These are phyloP conservation scores for Anniella stebbinsi DNA, from an alignment of 2,797 vertebrate species.

Conservation along the genomic window DNA sequence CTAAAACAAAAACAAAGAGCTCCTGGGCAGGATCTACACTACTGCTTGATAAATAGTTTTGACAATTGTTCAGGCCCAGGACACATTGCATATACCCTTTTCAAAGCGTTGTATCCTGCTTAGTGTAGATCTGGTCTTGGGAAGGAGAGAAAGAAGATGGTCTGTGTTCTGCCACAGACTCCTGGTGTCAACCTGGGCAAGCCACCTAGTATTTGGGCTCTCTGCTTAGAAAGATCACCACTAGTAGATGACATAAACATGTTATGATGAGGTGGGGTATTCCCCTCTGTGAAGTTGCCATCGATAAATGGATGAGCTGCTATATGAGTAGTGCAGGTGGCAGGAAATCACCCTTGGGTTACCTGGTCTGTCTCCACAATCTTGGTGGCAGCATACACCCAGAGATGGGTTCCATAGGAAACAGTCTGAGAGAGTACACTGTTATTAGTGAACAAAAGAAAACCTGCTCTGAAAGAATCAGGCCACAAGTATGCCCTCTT, in stretches of 20 bases:
- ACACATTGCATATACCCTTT: no score
- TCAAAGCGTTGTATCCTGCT: no score
- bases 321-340: not conserved
- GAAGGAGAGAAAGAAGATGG: not conserved
- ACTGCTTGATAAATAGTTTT: no score
- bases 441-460: constrained; percentile 9
- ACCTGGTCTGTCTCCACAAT: not conserved
- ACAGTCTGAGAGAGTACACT: not conserved
- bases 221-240: not conserved
- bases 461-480: constrained; percentile 14
- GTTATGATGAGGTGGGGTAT: not conserved
- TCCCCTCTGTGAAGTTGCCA: not conserved
- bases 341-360: not conserved
- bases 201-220: not conserved
- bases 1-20: not conserved
- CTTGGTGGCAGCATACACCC: not conserved
- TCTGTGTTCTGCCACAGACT: not conserved
- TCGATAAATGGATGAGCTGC: not conserved
- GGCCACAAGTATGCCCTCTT: constrained; percentile 21
- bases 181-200: not conserved
- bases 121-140: not conserved
- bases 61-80: no score
- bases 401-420: not conserved
- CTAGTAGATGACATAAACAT: not conserved
- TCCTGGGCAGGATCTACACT: no score